Percentiles rank a stretch among this genome's conserved stretches.
phyloP scores from a whole-genome alignment of 1,140 invertebrate species.

The Eupristina koningsbergeri region DNA sequence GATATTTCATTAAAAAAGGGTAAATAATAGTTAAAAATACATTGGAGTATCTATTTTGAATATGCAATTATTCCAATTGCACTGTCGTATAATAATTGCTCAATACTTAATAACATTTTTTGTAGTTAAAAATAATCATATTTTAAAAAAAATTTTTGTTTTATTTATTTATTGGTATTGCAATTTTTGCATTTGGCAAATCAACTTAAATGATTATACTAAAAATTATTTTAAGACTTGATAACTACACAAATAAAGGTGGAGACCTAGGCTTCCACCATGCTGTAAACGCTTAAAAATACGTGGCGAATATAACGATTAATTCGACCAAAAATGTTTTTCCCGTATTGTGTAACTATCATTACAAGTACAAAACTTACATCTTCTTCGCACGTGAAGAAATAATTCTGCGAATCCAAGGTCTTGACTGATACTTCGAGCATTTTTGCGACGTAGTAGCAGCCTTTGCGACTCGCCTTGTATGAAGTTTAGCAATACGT shows the following conservation, averaged over 20 bases:
- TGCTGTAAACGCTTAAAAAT: conserved; percentile 5
- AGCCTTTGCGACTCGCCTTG: conserved; percentile 1
- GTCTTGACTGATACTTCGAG: conserved; percentile 93
- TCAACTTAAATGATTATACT: background rate
- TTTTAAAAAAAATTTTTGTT: background rate
- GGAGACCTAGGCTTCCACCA: conserved; percentile 18
- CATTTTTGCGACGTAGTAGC: conserved; percentile 73
- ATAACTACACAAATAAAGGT: background rate
- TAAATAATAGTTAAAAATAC: no score
- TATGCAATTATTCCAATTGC: background rate
- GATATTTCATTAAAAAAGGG: background rate
- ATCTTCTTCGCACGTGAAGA: conserved; percentile 88
- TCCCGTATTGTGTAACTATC: background rate
- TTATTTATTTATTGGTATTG: background rate
- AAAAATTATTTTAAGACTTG: background rate
- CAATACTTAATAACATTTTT: background rate
- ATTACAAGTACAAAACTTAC: conserved; percentile 75
- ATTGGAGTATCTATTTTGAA: no score
- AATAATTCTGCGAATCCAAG: conserved; percentile 91
- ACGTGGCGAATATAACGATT: background rate
- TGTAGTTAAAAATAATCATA: background rate
- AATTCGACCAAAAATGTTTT: background rate
- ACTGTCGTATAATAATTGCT: background rate
- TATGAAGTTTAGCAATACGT: conserved; percentile 32
- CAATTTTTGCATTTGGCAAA: background rate